Percentiles rank a stretch among this genome's conserved stretches.
Conservation (phyloP, 30 jellyfish, hydroid and myxozoan genomes). For the Morbakka virulenta region DNA sequence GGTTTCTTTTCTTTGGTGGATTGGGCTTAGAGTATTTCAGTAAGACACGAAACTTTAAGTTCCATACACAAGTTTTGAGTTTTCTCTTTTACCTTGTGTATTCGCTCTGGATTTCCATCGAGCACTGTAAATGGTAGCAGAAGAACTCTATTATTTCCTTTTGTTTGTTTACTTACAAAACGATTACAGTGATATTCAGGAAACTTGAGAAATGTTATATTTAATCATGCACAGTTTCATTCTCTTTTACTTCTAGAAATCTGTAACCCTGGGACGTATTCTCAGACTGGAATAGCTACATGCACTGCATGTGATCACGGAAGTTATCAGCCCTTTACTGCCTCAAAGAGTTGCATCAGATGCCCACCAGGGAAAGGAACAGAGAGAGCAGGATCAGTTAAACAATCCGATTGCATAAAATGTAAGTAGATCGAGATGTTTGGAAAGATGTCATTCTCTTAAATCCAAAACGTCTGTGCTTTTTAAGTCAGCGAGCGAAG, state of each 20-base stretch:
- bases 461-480: too few relatives aligned
- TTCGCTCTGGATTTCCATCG: too few relatives aligned
- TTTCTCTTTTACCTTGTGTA: too few relatives aligned
- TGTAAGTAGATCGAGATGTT: constrained; percentile 46
- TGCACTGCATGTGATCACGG: constrained; percentile 83
- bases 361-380: constrained; percentile 85
- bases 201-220: neutral
- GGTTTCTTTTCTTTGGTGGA: too few relatives aligned
- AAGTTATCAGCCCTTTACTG: constrained; percentile 62
- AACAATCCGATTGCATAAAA: constrained; percentile 33
- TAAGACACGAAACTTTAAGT: too few relatives aligned
- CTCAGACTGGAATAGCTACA: constrained; percentile 44
- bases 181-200: too few relatives aligned
- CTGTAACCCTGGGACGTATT: constrained; percentile 87
- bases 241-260: constrained; percentile 34
- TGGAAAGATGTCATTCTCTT: too few relatives aligned
- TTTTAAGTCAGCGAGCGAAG: too few relatives aligned
- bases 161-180: too few relatives aligned
- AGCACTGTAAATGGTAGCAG: too few relatives aligned
- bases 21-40: neutral
- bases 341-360: constrained; percentile 54
- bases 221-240: neutral
- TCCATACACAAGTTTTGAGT: too few relatives aligned
- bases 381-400: constrained; percentile 46
- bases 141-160: too few relatives aligned